Conservation (phyloP, 2,888 invertebrate genomes). For the Mycalesis mineus region DNA sequence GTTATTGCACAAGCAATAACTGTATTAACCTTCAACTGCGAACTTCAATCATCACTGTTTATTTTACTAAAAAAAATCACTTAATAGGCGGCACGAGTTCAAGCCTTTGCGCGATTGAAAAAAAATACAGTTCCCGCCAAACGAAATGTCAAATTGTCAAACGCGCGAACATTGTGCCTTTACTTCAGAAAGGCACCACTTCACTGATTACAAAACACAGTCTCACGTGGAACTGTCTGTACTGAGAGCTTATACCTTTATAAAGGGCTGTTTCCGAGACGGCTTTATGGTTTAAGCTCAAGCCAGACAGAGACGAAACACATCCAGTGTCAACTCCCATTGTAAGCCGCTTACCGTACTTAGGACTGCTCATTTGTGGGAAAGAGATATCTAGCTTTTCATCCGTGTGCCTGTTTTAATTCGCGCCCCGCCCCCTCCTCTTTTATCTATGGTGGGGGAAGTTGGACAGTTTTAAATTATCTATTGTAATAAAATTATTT, state of each 20-base stretch:
- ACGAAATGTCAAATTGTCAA: slow-evolving; percentile 73
- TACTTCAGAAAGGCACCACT: slow-evolving; percentile 69
- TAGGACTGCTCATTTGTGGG: slow-evolving; percentile 72
- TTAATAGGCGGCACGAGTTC: slow-evolving; percentile 38
- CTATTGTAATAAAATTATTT: slow-evolving; percentile 78
- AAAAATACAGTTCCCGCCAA: slow-evolving; percentile 66
- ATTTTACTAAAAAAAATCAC: slow-evolving; percentile 43
- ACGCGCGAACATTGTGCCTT: slow-evolving; percentile 68
- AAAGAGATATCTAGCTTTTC: slow-evolving; percentile 62
- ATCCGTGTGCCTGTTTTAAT: slow-evolving; percentile 51
- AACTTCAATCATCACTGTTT: slow-evolving; percentile 60
- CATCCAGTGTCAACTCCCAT: slow-evolving; percentile 60
- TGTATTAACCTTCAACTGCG: slow-evolving; percentile 61
- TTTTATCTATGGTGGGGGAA: slow-evolving; percentile 69
- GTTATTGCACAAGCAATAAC: slow-evolving; percentile 73
- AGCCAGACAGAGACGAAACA: slow-evolving; percentile 53
- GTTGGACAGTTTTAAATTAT: slow-evolving; percentile 77
- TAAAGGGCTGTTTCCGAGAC: slow-evolving; percentile 58
- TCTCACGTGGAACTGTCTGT: slow-evolving; percentile 71
- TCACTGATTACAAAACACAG: slow-evolving; percentile 75
- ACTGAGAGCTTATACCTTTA: slow-evolving; percentile 60
- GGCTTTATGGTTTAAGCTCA: slow-evolving; percentile 47
- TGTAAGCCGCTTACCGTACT: slow-evolving; percentile 72
- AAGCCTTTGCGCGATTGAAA: slow-evolving; percentile 40
- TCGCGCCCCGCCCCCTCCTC: slow-evolving; percentile 65